phyloP scores from a whole-genome alignment of 2,113 vertebrate species.

The Pyxicephalus adspersus region DNA sequence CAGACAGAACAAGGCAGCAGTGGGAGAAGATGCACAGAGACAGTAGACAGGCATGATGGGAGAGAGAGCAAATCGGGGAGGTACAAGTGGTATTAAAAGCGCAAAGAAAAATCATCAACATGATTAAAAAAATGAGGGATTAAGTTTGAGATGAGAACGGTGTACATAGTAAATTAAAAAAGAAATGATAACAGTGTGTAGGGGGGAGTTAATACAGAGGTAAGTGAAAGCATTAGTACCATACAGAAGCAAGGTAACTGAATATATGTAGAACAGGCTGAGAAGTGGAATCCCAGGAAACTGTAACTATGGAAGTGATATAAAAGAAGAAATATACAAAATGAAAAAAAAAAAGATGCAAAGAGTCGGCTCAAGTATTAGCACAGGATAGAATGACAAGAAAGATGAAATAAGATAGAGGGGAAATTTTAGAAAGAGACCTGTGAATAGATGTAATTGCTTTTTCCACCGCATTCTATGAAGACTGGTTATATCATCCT shows the following conservation, averaged over 20 bases:
- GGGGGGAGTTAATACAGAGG: neutral
- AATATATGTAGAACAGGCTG: neutral
- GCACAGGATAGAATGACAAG: neutral
- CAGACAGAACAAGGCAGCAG: conserved; percentile 50
- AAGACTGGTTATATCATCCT: neutral
- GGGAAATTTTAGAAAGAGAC: neutral
- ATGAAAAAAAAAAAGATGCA: neutral
- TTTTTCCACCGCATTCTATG: neutral
- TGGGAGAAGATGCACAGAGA: conserved; percentile 48
- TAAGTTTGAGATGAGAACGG: neutral
- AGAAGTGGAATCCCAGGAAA: neutral
- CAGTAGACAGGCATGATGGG: conserved; percentile 26
- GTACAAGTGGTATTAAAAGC: conserved; percentile 9
- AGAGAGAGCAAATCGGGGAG: conserved; percentile 30
- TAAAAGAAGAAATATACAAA: neutral
- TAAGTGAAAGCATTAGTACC: neutral
- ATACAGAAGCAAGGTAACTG: too few species aligned
- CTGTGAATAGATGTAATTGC: conserved; percentile 8
- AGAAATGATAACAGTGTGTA: neutral
- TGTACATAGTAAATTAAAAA: neutral
- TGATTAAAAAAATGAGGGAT: neutral
- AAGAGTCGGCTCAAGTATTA: neutral
- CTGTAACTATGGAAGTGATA: neutral
- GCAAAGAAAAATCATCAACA: conserved; percentile 13
- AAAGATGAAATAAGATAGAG: neutral